A percentile compares a stretch with the other conserved stretches of the same genome.
phyloP scores from a whole-genome alignment of 37 sponge, comb jelly and placozoan genomes.

The Beroe forskalii region DNA sequence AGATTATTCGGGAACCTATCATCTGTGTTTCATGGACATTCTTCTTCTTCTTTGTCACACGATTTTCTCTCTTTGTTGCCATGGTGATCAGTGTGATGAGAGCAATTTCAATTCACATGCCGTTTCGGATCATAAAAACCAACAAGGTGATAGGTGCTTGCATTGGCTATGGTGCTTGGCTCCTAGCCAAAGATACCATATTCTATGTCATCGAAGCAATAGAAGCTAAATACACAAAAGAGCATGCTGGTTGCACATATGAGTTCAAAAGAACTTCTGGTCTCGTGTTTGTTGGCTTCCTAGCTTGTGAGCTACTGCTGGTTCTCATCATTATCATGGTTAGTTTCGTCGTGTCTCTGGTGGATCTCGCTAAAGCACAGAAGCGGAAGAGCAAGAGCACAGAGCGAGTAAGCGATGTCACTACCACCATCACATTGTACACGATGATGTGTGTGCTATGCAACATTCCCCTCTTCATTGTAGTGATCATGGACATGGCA shows the following conservation, averaged over 20 bases:
- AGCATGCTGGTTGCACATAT: not conserved
- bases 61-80: not conserved
- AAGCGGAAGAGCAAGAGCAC: not conserved
- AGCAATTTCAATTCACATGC: not conserved
- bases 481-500: not conserved
- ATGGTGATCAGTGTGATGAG: not conserved
- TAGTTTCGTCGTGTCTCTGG: not conserved
- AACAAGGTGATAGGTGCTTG: not conserved
- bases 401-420: not conserved
- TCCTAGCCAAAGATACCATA: not conserved
- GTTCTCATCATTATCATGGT: not conserved
- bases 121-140: not conserved
- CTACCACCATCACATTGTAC: not conserved
- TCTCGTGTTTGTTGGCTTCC: not conserved
- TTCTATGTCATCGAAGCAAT: not conserved
- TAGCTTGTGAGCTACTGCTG: not conserved
- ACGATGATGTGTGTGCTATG: not conserved
- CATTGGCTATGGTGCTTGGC: not conserved
- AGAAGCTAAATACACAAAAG: not conserved
- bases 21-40: not conserved
- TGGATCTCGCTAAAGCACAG: not conserved
- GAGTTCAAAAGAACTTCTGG: not conserved
- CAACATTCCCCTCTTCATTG: not conserved
- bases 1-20: not conserved
- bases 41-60: not conserved